Evolutionary conservation across 2,113 vertebrate species (phyloP), one percentile per base, ranked within the genome.

Genomic region (Campylomormyrus tamandua): DNA sequence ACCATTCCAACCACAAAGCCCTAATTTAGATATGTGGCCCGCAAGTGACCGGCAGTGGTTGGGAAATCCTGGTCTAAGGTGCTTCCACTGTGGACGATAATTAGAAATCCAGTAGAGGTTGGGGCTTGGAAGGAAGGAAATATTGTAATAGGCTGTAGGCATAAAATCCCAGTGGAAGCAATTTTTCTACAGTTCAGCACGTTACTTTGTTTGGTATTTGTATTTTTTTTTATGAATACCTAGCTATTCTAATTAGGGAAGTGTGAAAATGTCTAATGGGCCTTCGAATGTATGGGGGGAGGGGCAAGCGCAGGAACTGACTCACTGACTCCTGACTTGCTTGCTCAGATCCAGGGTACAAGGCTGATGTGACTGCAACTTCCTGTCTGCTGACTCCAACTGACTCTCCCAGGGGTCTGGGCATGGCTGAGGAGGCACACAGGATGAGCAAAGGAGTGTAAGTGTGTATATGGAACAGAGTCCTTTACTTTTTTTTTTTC

Each of bases 401-500:
- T 13, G 91, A 89, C 11, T 92, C 92, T 27, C 90, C 91, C 11
- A 46, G 77, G 35, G 90, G 91, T 11, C 92, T 92, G 85, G 93
- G 94, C 35, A 11, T n/a, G 1, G 91, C 92, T 56, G 90, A 95
- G 83, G 95, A 95, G 5, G 94, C 94, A 8, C 74, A 80, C 50
- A 91, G 70, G 15, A 93, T 93, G 88, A 93, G 52, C 8, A 92
- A 93, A 91, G 94, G 92, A 45, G 17, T 94, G 96, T 97, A 90
- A 95, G 96, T 95, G 88, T 87, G 10, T 62, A 52, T 85, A 39
- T 49, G 83, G n/a, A 85, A n/a, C 42, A 24, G 17, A 45, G 80
- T 83, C 42, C 45, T 19, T 45, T 45, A 84, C 19, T 42, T 48
- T 39, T 58, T 39, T 58, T 45, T 42, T 13, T 46, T 46, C 3